Conservation (phyloP, 2,888 invertebrate species). For the Eulithis prunata region DNA sequence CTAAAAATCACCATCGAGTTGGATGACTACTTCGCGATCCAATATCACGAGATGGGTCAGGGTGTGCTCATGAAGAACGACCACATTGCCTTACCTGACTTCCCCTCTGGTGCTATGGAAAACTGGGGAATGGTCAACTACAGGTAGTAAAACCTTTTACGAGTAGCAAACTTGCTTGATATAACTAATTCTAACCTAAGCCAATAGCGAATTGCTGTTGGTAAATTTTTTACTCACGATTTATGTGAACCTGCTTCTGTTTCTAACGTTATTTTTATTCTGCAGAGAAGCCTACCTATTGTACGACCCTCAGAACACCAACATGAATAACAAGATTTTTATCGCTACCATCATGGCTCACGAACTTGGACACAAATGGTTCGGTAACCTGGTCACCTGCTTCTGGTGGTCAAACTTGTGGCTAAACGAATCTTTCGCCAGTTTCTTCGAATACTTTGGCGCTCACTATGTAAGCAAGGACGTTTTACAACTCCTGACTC, state of each 20-base stretch:
- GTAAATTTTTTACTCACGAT: no score
- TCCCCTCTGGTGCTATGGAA: slow-evolving; percentile 92
- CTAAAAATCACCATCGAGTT: slow-evolving; percentile 76
- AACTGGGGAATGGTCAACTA: slow-evolving; percentile 94
- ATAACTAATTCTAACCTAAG: no score
- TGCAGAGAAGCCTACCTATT: slow-evolving; percentile 77
- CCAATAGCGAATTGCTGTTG: no score
- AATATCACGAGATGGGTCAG: slow-evolving; percentile 83
- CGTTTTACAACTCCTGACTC: no score
- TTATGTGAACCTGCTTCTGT: no score
- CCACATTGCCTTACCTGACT: slow-evolving; percentile 91
- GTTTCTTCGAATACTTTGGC: slow-evolving; percentile 88
- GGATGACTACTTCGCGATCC: slow-evolving; percentile 83
- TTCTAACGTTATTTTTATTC: slow-evolving; percentile 30
- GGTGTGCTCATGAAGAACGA: slow-evolving; percentile 83
- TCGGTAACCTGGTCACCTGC: slow-evolving; percentile 91
- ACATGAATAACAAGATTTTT: slow-evolving; percentile 73
- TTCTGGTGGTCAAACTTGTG: slow-evolving; percentile 91
- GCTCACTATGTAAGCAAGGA: slow-evolving; percentile 75
- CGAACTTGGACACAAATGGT: slow-evolving; percentile 93
- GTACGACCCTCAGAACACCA: slow-evolving; percentile 73
- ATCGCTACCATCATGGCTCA: slow-evolving; percentile 87
- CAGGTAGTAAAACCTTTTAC: slow-evolving; percentile 70
- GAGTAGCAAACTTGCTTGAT: background rate
- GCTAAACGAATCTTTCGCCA: slow-evolving; percentile 89